These are phyloP conservation scores for Bombylius major DNA, from an alignment of 2,888 invertebrate genomes.

Conservation along the genomic window DNA sequence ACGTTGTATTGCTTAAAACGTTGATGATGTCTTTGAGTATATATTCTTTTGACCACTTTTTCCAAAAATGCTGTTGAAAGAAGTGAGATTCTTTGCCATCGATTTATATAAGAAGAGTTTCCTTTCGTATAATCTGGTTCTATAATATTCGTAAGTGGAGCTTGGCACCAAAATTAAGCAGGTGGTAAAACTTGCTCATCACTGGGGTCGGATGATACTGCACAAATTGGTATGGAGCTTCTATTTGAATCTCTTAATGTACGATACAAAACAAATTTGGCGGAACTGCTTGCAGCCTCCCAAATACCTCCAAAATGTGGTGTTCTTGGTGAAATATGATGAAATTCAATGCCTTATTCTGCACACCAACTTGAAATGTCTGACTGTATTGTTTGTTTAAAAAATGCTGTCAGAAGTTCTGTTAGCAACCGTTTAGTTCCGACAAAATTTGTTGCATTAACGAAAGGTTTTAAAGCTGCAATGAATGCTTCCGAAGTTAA, in stretches of 20 bases:
- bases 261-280: not conserved
- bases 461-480: slow-evolving; percentile 13
- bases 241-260: not conserved
- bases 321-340: not conserved
- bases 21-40: not conserved
- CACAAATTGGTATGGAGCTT: not conserved
- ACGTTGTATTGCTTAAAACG: no score
- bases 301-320: not conserved
- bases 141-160: not conserved
- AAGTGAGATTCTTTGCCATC: not conserved
- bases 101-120: not conserved
- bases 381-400: no score
- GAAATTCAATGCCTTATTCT: not conserved
- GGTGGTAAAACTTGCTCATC: not conserved
- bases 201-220: not conserved
- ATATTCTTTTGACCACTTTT: slow-evolving; percentile 1
- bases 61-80: not conserved
- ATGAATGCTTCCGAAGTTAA: slow-evolving; percentile 13
- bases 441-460: slow-evolving; percentile 15
- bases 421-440: slow-evolving; percentile 3
- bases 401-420: no score
- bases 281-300: not conserved
- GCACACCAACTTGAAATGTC: not conserved
- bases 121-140: not conserved
- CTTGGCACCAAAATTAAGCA: not conserved